Base-by-base conservation (phyloP, 64 coral and sea anemone genomes). In the Montipora cactus region DNA sequence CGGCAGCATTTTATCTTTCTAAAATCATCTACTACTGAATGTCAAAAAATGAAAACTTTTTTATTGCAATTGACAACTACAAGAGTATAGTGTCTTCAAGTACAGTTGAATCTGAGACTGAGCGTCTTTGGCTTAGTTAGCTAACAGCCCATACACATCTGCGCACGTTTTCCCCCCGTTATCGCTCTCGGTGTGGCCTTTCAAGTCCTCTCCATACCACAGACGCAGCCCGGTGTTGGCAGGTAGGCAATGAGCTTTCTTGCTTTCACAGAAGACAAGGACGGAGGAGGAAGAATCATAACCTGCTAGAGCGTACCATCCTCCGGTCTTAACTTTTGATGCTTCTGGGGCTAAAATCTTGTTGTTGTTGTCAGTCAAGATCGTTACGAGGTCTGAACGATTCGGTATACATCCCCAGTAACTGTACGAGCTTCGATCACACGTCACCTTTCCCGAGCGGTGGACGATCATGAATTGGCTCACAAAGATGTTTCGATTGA, bases 201-300 rank as follows among this genome's bases (percentile, higher is more conserved):
- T 50, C 83, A 87, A 87, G 51, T 87, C 83, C 73, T 87, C 16
- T 3, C 83, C 83, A 9, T 87, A 73, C 83, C 83, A 87, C 3
- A 87, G 44, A 49, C 83, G 67, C 14, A 87, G 48, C 44, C 48
- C 75, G 44, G 75, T 22, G 11, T 11, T 48, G 37, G 13, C 4
- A 77, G 45, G 75, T 14, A 77, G 8, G 44, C 75, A 5, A 47
- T 47, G 48, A 2, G 75, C 10, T 8, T 13, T 77, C 12, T 77
- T 77, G 3, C 15, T 45, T 45, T 47, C 18, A 13, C 45, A 77
- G 75, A 74, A 74, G 20, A 74, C 71, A 7, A 74, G 71, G 71
- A 74, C 71, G 3, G 71, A 74, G 20, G 71, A 74, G 71, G 71
- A 74, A 10, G 75, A 16, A 46, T 77, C 3, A 45, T 77, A 49